Conservation (phyloP, 2,113 vertebrate species). For the Ophiodon elongatus region DNA sequence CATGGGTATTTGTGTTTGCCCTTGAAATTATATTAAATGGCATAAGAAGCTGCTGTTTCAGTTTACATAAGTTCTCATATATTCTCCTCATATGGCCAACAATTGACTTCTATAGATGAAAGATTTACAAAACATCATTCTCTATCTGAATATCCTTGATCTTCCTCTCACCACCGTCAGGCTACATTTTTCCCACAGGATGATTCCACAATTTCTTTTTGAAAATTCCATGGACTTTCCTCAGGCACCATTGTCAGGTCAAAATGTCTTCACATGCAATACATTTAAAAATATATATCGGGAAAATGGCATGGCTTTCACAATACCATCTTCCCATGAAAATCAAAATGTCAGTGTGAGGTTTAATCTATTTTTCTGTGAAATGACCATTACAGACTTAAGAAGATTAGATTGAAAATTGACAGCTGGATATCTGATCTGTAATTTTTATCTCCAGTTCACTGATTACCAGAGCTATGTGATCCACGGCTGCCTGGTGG, state of each 20-base stretch:
- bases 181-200: neutral
- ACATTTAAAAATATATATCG: neutral
- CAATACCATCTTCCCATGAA: neutral
- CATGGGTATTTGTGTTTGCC: neutral
- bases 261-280: neutral
- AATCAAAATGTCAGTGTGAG: neutral
- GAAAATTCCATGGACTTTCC: neutral
- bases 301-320: neutral
- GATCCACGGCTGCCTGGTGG: conserved; percentile 92
- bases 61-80: neutral
- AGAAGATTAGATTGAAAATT: neutral
- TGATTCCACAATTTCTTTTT: neutral
- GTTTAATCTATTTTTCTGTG: neutral
- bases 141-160: neutral
- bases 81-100: neutral
- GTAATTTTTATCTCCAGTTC: conserved; percentile 84
- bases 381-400: neutral
- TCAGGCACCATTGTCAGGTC: too few relatives aligned
- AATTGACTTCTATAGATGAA: neutral
- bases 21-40: neutral
- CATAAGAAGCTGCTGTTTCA: neutral
- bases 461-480: conserved; percentile 98
- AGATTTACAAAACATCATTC: neutral
- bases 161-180: neutral
- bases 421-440: neutral